Percentiles rank a stretch among this genome's conserved stretches.
Evolutionary conservation across 2,888 invertebrate genomes (phyloP).

Genomic region (Amblyteles armatorius): DNA sequence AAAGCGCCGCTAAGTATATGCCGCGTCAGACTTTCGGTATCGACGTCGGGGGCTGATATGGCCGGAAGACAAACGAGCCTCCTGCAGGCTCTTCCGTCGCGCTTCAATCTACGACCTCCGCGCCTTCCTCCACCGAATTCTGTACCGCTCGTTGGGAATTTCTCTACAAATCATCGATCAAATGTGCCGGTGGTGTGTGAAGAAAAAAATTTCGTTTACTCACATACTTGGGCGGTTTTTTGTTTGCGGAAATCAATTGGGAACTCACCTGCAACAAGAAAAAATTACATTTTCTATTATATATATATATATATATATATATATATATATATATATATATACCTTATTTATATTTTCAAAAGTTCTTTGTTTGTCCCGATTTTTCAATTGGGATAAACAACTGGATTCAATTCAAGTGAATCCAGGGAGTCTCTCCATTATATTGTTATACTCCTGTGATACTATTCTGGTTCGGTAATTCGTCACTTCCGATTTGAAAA

Average conservation of each 20-base stretch:
- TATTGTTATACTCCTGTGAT: too few species aligned
- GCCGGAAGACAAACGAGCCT: slow-evolving; percentile 40
- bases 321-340: too few species aligned
- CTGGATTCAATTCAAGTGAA: too few species aligned
- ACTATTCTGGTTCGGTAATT: too few species aligned
- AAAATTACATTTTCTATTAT: not conserved
- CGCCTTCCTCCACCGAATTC: not conserved
- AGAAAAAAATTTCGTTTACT: slow-evolving; percentile 22
- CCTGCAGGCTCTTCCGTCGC: slow-evolving; percentile 5
- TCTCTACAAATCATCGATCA: slow-evolving; percentile 15
- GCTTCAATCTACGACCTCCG: not conserved
- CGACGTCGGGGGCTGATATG: slow-evolving; percentile 17
- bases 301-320: too few species aligned
- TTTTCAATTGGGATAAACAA: too few species aligned
- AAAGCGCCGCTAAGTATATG: slow-evolving; percentile 46
- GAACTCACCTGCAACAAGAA: slow-evolving; percentile 51
- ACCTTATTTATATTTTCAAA: too few species aligned
- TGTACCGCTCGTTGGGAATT: not conserved
- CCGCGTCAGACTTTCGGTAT: slow-evolving; percentile 53
- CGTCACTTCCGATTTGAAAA: too few species aligned
- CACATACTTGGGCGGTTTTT: not conserved
- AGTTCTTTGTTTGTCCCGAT: too few species aligned
- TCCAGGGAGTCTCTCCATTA: too few species aligned
- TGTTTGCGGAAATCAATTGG: not conserved
- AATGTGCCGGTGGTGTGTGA: not conserved